A percentile compares a stretch with the other conserved stretches of the same genome.
These are phyloP conservation scores for Rhingia campestris DNA, from an alignment of 2,888 invertebrate species.

Conservation along the genomic window DNA sequence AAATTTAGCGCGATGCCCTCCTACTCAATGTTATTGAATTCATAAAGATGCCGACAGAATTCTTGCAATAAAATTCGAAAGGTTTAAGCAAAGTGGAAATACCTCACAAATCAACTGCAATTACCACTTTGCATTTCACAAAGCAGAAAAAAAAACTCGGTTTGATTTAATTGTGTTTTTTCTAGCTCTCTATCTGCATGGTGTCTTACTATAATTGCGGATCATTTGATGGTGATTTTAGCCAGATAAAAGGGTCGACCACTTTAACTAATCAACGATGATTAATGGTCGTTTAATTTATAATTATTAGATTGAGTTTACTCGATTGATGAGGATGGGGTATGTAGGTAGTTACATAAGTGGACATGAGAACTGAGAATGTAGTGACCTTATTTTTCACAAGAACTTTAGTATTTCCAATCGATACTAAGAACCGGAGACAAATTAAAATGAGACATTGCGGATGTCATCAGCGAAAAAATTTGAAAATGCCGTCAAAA, in stretches of 20 bases:
- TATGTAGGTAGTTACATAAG: neutral
- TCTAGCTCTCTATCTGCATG: neutral
- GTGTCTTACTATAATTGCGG: neutral
- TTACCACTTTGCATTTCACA: constrained; percentile 11
- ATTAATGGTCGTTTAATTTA: constrained; percentile 61
- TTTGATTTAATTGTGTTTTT: constrained; percentile 12
- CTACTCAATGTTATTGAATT: constrained; percentile 13
- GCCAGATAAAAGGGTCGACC: constrained; percentile 26
- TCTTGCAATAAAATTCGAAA: constrained; percentile 28
- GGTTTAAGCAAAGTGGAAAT: constrained; percentile 39
- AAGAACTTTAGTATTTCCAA: neutral
- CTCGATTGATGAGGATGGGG: constrained; percentile 8
- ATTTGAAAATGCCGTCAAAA: too few species aligned
- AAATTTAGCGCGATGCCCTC: constrained; percentile 43
- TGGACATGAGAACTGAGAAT: constrained; percentile 16
- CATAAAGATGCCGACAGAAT: constrained; percentile 52
- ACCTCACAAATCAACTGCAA: constrained; percentile 7
- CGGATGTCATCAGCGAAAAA: too few species aligned
- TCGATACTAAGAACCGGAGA: too few species aligned
- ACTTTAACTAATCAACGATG: constrained; percentile 64
- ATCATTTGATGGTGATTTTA: neutral
- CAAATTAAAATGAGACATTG: too few species aligned
- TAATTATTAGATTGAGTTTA: constrained; percentile 36
- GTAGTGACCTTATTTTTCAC: constrained; percentile 1
- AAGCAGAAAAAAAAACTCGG: neutral